Base-by-base conservation (phyloP, 2,797 vertebrate species). In the Fratercula arctica region DNA sequence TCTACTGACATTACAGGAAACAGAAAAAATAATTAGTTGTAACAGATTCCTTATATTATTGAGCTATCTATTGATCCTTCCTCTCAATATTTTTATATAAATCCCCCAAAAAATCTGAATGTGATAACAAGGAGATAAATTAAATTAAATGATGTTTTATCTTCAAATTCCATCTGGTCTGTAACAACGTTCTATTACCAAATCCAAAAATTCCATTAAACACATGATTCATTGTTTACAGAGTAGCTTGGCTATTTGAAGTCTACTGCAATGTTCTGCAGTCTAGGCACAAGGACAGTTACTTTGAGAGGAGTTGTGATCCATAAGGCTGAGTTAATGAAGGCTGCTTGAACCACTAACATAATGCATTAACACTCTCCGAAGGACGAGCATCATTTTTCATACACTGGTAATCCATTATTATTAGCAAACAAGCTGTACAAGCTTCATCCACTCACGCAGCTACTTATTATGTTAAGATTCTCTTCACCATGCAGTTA, bases 281-380 rank as follows among this genome's bases (percentile, higher is more conserved):
- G 48, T 16, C 10, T n/a, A 56, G 11, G 16, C 31, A 83, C 59
- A 94, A 94, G 45, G 64, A 83, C 53, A 85, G 64, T 60, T 81
- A 73, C 37, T 74, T 74, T 61, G 33, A 85, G 53, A 60, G 28
- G 68, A 87, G 39, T 3, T 85, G 72, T 72, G 84, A 95, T 87
- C 57, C 75, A n/a, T 54, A 73, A 82, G 35, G 48, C 33, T 90
- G 37, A 48, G 74, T 86, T 94, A 95, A 93, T 82, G 83, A 91
- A 90, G 56, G 67, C 77, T 91, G 39, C n/a, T 60, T 87, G 54
- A 94, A 82, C 75, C 67, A 59, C 90, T 91, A 87, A 82, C 51
- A 54, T 23, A 70, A 82, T 6, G 11, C 77, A 85, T 85, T 93
- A 93, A 60, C 46, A 56, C 48, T 66, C 64, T 87, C 56, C 5